Evolutionary conservation across 2,888 invertebrate species (phyloP), one percentile per base, ranked within the genome.

Genomic region (Dryocosmus kuriphilus): DNA sequence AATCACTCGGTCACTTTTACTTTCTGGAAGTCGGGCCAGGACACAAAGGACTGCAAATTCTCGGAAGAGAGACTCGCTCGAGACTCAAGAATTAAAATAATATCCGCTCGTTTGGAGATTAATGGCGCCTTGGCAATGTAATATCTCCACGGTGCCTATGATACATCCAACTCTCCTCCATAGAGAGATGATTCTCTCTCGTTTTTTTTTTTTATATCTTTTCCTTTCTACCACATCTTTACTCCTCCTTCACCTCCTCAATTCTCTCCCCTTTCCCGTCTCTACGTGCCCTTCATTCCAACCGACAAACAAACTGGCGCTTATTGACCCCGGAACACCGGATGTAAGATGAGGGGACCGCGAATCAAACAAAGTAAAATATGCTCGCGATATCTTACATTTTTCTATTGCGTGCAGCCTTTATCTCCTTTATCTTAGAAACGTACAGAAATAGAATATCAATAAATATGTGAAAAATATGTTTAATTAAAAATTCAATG

Each of bases 51-150:
- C 84, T 83, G 80, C 84, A 79, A 79, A 85, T 89, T 89, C 89
- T 88, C 83, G 86, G 89, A 89, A 88, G 85, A 85, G 85, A 83
- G 71, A 81, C 85, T 83, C 84, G 81, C 79, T 82, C 83, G 82
- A 85, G 86, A 82, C 83, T 85, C 78, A 83, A 86, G 87, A 89
- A 89, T 88, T 88, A 89, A 89, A 89, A 89, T 89, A 89, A 89
- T 89, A 89, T 90, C 88, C 87, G 86, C 83, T 85, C 85, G 87
- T 88, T 87, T 86, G 83, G 84, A 88, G 89, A 89, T 89, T 88
- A 89, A 89, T 88, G 89, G 86, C 87, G 85, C 85, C 86, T 83
- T 75, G 85, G 81, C 85, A 85, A 85, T 88, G 85, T 86, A 86
- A 88, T 86, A 88, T 88, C 85, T 89, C 83, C 84, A 80, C 82